Conservation (phyloP, 2,888 invertebrate genomes). For the Drosophila paramelanica region DNA sequence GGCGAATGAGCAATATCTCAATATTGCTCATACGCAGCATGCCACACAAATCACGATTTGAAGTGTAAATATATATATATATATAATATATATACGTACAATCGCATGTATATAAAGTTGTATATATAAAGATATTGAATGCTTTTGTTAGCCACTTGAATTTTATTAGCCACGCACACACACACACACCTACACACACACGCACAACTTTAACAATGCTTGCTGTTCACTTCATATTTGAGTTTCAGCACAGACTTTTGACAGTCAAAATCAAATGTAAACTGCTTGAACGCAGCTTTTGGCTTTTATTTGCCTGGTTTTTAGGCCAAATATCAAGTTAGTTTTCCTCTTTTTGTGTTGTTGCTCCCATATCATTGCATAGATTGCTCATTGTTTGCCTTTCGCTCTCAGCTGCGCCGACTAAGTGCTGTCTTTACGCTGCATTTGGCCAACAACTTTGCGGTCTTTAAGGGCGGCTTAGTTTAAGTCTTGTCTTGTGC, state of each 20-base stretch:
- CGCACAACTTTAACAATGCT: slow-evolving; percentile 39
- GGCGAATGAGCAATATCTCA: slow-evolving; percentile 69
- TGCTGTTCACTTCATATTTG: slow-evolving; percentile 27
- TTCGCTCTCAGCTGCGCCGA: slow-evolving; percentile 29
- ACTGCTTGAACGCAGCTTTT: slow-evolving; percentile 31
- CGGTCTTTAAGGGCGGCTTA: slow-evolving; percentile 2
- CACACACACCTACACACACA: slow-evolving; percentile 1
- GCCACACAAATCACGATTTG: slow-evolving; percentile 52
- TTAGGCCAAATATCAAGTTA: slow-evolving; percentile 34
- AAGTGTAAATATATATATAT: slow-evolving; percentile 17
- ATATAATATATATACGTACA: slow-evolving; percentile 1
- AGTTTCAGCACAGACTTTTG: slow-evolving; percentile 12
- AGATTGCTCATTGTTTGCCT: slow-evolving; percentile 62
- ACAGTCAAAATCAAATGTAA: slow-evolving; percentile 29
- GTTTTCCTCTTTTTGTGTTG: background rate
- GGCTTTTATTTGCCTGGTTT: slow-evolving; percentile 24
- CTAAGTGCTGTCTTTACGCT: slow-evolving; percentile 58
- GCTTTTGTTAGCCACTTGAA: slow-evolving; percentile 55
- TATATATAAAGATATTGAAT: slow-evolving; percentile 22
- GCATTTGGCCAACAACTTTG: slow-evolving; percentile 3
- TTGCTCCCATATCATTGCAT: slow-evolving; percentile 21
- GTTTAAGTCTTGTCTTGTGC: background rate
- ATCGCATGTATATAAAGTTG: background rate
- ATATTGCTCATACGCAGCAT: slow-evolving; percentile 67
- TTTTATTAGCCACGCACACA: slow-evolving; percentile 45